Base-by-base conservation (phyloP, 2,888 invertebrate genomes). In the Shargacucullia verbasci region DNA sequence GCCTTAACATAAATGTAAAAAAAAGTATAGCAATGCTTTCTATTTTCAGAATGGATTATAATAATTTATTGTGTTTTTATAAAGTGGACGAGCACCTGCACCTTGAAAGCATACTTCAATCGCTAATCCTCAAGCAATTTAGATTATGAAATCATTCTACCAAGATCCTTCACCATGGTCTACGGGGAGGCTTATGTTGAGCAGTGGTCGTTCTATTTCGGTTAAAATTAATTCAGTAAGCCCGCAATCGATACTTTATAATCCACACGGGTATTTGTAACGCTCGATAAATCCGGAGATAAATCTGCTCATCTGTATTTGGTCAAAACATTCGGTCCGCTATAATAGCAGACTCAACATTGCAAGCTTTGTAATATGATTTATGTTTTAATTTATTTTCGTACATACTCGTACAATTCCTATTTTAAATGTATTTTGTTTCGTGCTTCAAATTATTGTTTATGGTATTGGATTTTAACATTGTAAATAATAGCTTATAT, bases 141-240 rank as follows among this genome's bases (percentile, higher is more conserved):
- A 14, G 70, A 65, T 54, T 39, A 62, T 6, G 12, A 15, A 44
- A 41, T 60, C 44, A 48, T 40, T 33, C 43, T 31, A n/a, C 37
- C 39, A 48, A 62, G 44, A 61, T 59, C 47, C 34, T n/a, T 14
- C 12, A 15, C 34, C 9, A 8, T 9, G 29, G 9, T 29, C 29
- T 29, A 29, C 7, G 7, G 7, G 29, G 8, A 7, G 27, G 10
- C n/a, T 43, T 35, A 37, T 29, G n/a, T 13, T 69, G 47, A 34
- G n/a, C 46, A 39, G 37, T 29, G 48, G 25, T 33, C 9, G 14
- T 20, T 20, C 11, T 9, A 29, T 29, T 8, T n/a, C 38, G 10
- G 8, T 48, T 29, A 29, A 29, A 37, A 6, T 35, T 35, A 35
- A 41, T 68, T 8, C 38, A 31, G 39, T 50, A 38, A 38, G 33